Evolutionary conservation across 2,888 invertebrate genomes (phyloP).

Genomic region (Nomada flava): DNA sequence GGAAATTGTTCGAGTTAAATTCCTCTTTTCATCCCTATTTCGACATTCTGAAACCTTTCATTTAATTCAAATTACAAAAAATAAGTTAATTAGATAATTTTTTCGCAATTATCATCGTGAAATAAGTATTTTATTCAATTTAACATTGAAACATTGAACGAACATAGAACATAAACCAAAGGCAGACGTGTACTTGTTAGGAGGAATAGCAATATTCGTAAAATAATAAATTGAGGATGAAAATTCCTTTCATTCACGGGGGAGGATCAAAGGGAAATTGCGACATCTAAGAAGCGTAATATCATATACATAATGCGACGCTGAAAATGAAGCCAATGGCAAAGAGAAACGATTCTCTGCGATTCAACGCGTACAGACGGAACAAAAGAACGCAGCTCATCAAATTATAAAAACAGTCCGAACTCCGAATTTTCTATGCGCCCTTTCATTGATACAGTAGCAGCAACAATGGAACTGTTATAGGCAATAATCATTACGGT

Average conservation of each 20-base stretch:
- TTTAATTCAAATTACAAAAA: too few relatives aligned
- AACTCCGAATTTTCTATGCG: too few relatives aligned
- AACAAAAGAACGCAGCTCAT: not conserved
- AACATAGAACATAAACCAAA: too few relatives aligned
- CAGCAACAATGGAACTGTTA: too few relatives aligned
- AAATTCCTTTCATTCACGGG: conserved; percentile 19
- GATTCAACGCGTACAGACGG: not conserved
- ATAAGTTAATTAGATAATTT: too few relatives aligned
- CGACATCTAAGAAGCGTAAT: conserved; percentile 10
- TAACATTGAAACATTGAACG: too few relatives aligned
- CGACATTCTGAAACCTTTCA: too few relatives aligned
- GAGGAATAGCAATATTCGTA: not conserved
- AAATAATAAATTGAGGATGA: not conserved
- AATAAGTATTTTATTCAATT: too few relatives aligned
- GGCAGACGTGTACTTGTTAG: not conserved
- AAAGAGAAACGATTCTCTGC: conserved; percentile 12
- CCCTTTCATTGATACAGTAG: too few relatives aligned
- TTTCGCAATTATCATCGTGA: too few relatives aligned
- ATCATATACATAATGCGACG: conserved; percentile 10
- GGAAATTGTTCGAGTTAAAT: not conserved
- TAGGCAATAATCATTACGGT: too few relatives aligned
- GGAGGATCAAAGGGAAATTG: conserved; percentile 12
- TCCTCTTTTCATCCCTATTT: not conserved
- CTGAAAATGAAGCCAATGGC: conserved; percentile 16
- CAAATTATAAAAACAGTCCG: not conserved